These are phyloP conservation scores for Amphipyra tragopoginis DNA, from an alignment of 2,888 invertebrate species.

Conservation along the genomic window DNA sequence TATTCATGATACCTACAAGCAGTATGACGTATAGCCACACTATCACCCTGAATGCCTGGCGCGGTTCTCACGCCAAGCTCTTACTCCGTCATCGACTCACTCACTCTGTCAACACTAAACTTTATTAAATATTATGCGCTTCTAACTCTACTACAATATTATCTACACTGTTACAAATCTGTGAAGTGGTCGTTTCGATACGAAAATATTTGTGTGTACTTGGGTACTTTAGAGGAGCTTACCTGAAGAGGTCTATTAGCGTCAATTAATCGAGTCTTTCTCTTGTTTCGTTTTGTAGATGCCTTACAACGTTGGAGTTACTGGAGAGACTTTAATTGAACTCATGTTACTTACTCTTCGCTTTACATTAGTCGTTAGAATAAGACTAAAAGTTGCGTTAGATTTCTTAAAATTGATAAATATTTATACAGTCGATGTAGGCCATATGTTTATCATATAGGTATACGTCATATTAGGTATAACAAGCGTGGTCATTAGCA, in stretches of 20 bases:
- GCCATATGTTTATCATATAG: too few relatives aligned
- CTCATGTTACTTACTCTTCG: neutral
- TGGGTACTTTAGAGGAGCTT: neutral
- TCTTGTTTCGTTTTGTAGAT: neutral
- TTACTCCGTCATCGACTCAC: slow-evolving; percentile 69
- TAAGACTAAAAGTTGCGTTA: too few relatives aligned
- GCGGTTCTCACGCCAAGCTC: slow-evolving; percentile 72
- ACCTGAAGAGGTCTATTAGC: slow-evolving; percentile 1
- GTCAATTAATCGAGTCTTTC: neutral
- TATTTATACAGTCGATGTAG: too few relatives aligned
- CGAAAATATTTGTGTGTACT: neutral
- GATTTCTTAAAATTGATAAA: too few relatives aligned
- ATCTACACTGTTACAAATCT: slow-evolving; percentile 11
- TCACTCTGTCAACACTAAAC: slow-evolving; percentile 69
- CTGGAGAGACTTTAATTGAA: slow-evolving; percentile 4
- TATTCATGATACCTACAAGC: slow-evolving; percentile 18
- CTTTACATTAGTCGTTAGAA: too few relatives aligned
- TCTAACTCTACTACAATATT: slow-evolving; percentile 15
- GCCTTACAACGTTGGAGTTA: neutral
- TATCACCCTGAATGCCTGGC: slow-evolving; percentile 16
- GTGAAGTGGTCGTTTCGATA: neutral
- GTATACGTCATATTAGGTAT: too few relatives aligned
- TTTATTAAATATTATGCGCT: slow-evolving; percentile 47
- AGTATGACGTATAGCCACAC: slow-evolving; percentile 31
- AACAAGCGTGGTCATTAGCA: too few relatives aligned